Conservation (phyloP, 2,113 vertebrate species). For the Pampusana beccarii region DNA sequence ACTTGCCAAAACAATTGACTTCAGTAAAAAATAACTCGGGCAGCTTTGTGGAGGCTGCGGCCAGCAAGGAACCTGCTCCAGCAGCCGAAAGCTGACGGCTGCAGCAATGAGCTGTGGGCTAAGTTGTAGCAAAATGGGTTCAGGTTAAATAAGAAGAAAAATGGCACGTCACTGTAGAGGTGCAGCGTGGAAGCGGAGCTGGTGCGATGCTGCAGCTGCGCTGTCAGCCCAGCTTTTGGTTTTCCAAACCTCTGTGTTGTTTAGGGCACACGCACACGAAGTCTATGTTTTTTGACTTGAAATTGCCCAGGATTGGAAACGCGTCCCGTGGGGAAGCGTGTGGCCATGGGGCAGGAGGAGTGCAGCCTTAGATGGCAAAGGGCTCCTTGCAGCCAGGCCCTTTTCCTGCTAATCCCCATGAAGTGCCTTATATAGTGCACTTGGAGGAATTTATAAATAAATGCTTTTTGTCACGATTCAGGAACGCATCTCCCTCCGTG, state of each 20-base stretch:
- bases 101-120: no score
- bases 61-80: fast-evolving
- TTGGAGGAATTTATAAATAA: slow-evolving; percentile 1
- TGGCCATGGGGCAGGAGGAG: background rate
- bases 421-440: slow-evolving; percentile 17
- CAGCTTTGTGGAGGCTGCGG: background rate
- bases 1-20: slow-evolving; percentile 10
- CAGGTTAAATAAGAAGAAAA: background rate
- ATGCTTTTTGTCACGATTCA: slow-evolving; percentile 18
- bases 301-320: background rate
- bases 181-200: background rate
- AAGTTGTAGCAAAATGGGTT: background rate
- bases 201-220: background rate
- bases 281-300: background rate
- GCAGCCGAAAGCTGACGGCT: background rate
- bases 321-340: fast-evolving
- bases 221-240: background rate
- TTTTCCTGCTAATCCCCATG: background rate
- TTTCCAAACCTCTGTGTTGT: background rate
- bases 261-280: background rate
- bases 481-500: background rate
- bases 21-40: background rate
- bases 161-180: background rate
- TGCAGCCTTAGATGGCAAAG: slow-evolving; percentile 39
- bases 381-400: background rate